A percentile compares a stretch with the other conserved stretches of the same genome.
These are phyloP conservation scores for Chloroceryle amazona DNA, from an alignment of 2,797 vertebrate genomes.

Conservation along the genomic window DNA sequence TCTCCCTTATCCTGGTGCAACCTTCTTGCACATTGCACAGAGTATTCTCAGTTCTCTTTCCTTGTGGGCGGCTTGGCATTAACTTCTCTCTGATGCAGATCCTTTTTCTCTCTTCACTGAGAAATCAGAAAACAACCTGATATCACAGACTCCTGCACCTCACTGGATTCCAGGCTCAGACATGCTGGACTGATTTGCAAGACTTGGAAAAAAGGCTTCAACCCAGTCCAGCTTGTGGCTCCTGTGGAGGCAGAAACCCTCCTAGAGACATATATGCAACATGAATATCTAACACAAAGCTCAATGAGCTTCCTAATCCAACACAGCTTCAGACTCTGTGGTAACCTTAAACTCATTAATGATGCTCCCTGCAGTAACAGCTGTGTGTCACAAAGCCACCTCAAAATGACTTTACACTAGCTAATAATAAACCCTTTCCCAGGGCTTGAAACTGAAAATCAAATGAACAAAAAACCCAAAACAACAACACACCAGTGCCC, in stretches of 20 bases:
- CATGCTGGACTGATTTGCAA: background rate
- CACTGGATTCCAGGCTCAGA: background rate
- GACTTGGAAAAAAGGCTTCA: background rate
- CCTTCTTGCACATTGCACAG: background rate
- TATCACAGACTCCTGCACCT: background rate
- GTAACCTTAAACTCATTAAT: slow-evolving; percentile 59
- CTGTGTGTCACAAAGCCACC: slow-evolving; percentile 40
- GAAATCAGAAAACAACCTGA: background rate
- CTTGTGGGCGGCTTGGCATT: background rate
- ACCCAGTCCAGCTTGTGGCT: background rate
- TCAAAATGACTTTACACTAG: slow-evolving; percentile 33
- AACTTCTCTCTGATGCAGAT: background rate
- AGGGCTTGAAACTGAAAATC: slow-evolving; percentile 27
- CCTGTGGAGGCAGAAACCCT: background rate
- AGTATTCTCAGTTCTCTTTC: background rate
- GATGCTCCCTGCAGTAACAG: background rate
- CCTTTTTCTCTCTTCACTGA: background rate
- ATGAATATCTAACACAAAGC: background rate
- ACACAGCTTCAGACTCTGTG: slow-evolving; percentile 13
- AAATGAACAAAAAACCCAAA: background rate
- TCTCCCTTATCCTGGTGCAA: background rate
- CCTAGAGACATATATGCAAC: background rate
- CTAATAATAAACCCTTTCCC: slow-evolving; percentile 44
- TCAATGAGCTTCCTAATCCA: slow-evolving; percentile 17
- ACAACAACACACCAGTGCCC: background rate